phyloP scores from a whole-genome alignment of 2,113 vertebrate genomes.

The zebrafish (Danio rerio) region GRCz12tu NC_133183.1:29094001-29094500 shows the following conservation, averaged over 20 bases:
- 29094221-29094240: background rate
- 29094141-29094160: background rate
- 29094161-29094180: conserved; percentile 12
- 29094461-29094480: too few species aligned
- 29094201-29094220: background rate
- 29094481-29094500: too few species aligned
- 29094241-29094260: background rate
- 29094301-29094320: too few species aligned
- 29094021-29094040: background rate
- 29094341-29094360: too few species aligned
- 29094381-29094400: too few species aligned
- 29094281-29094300: too few species aligned
- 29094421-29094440: too few species aligned
- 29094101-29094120: conserved; percentile 10
- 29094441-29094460: too few species aligned
- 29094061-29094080: conserved; percentile 7
- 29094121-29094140: conserved; percentile 1
- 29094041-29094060: background rate
- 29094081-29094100: conserved; percentile 10
- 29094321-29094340: too few species aligned
- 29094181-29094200: background rate
- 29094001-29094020: background rate
- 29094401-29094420: too few species aligned
- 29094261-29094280: too few species aligned
- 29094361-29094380: too few species aligned